These are phyloP conservation scores for Drosophila aff. DNA, from an alignment of 1,140 invertebrate genomes.

Conservation along the genomic window DNA sequence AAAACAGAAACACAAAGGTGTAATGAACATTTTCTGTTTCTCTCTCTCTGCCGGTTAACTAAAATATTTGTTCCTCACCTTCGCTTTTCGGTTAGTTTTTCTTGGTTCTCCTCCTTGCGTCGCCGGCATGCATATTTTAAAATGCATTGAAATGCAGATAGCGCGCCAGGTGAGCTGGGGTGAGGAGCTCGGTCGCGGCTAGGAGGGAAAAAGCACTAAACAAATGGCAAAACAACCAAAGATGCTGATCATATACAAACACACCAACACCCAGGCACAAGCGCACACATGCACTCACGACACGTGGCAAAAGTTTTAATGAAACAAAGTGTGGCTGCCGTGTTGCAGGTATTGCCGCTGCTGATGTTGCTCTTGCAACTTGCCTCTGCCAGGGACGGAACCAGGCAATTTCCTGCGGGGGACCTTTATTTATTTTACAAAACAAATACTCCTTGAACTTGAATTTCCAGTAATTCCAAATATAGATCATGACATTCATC, in stretches of 20 bases:
- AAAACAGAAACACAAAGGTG: constrained; percentile 29
- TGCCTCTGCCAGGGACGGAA: constrained; percentile 7
- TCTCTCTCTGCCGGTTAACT: constrained; percentile 21
- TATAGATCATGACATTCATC: neutral
- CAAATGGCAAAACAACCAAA: constrained; percentile 72
- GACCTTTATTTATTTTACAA: constrained; percentile 4
- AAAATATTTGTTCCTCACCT: constrained; percentile 33
- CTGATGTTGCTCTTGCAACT: constrained; percentile 23
- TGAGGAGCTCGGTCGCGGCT: neutral
- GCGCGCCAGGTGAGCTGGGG: constrained; percentile 19
- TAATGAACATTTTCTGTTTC: constrained; percentile 63
- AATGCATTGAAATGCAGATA: constrained; percentile 69
- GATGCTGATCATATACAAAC: constrained; percentile 67
- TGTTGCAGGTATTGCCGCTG: constrained; percentile 23
- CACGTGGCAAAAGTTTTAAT: constrained; percentile 78
- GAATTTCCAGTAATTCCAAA: neutral
- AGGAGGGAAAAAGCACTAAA: constrained; percentile 58
- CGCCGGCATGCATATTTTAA: constrained; percentile 69
- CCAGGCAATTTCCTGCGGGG: neutral
- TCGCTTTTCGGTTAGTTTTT: constrained; percentile 22
- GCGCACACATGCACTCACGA: constrained; percentile 36
- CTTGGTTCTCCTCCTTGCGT: constrained; percentile 4
- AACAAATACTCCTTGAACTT: neutral
- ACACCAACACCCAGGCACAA: constrained; percentile 12
- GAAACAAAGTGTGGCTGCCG: constrained; percentile 70